Evolutionary conservation across 2,888 invertebrate species (phyloP).

Genomic region (Zeuzera pyrina): DNA sequence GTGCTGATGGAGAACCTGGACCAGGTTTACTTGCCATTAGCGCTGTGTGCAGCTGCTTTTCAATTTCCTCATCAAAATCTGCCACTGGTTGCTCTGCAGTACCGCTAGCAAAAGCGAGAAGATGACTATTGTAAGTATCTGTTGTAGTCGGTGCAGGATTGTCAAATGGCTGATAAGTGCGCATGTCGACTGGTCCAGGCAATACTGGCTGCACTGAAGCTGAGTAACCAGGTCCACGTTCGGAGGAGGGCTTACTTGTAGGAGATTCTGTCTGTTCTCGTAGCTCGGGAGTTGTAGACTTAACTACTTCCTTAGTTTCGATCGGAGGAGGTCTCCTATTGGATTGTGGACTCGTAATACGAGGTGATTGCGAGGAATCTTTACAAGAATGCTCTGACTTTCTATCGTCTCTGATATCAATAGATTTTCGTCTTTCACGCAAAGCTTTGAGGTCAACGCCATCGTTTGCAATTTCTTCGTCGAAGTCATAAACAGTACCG

Average conservation of each 20-base stretch:
- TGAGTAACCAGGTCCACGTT: conserved; percentile 31
- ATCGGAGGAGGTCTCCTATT: conserved; percentile 37
- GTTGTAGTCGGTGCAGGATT: conserved; percentile 69
- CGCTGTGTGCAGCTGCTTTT: conserved; percentile 81
- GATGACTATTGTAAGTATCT: conserved; percentile 75
- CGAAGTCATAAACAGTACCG: conserved; percentile 91
- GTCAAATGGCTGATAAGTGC: conserved; percentile 82
- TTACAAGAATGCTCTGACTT: conserved; percentile 70
- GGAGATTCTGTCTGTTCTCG: conserved; percentile 29
- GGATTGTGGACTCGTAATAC: conserved; percentile 63
- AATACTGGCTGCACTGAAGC: conserved; percentile 80
- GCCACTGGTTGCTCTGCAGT: conserved; percentile 79
- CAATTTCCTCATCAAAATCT: conserved; percentile 85
- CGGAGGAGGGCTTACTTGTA: conserved; percentile 22
- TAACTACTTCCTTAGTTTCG: conserved; percentile 54
- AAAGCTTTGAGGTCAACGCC: conserved; percentile 84
- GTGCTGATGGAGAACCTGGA: conserved; percentile 32
- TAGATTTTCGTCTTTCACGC: conserved; percentile 83
- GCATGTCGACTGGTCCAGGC: conserved; percentile 92
- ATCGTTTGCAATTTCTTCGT: conserved; percentile 85
- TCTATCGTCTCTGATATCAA: conserved; percentile 76
- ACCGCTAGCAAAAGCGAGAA: conserved; percentile 78
- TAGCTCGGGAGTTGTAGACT: conserved; percentile 61
- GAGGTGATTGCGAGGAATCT: conserved; percentile 74
- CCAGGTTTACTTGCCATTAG: conserved; percentile 73